A percentile compares a stretch with the other conserved stretches of the same genome.
Conservation (phyloP, 1,140 invertebrate genomes). For the Tenebrio molitor region DNA sequence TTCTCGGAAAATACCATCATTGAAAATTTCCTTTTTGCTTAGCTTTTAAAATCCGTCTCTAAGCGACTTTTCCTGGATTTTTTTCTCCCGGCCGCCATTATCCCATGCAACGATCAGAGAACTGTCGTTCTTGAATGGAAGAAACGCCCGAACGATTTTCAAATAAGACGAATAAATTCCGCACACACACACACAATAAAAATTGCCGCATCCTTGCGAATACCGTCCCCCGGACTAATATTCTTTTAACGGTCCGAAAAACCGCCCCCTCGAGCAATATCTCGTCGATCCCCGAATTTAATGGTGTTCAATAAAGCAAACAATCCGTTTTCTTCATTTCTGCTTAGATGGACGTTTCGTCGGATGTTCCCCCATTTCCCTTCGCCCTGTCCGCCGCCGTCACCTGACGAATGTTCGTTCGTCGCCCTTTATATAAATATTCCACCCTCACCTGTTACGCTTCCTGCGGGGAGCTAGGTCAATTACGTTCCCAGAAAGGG, state of each 20-base stretch:
- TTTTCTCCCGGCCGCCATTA: background rate
- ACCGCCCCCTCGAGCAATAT: constrained; percentile 4
- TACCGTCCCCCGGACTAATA: constrained; percentile 18
- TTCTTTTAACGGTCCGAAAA: constrained; percentile 34
- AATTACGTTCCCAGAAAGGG: background rate
- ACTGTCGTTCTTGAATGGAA: background rate
- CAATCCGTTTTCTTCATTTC: constrained; percentile 30
- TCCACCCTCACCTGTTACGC: constrained; percentile 36
- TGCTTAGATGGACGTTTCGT: constrained; percentile 5
- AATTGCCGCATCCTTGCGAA: constrained; percentile 14
- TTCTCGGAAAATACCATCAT: too few relatives aligned
- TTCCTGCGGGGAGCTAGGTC: constrained; percentile 12
- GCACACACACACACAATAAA: constrained; percentile 5
- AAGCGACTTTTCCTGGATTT: background rate
- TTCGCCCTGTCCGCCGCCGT: too few relatives aligned
- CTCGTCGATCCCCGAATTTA: background rate
- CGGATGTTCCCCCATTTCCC: background rate
- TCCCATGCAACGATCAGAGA: background rate
- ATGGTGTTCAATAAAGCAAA: constrained; percentile 29
- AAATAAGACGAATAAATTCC: constrained; percentile 14
- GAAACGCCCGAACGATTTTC: background rate
- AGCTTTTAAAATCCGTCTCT: too few relatives aligned
- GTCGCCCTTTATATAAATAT: constrained; percentile 21
- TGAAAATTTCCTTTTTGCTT: too few relatives aligned
- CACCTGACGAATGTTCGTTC: constrained; percentile 19